Base-by-base conservation (phyloP, 1,140 invertebrate species). In the Halictus rubicundus region DNA sequence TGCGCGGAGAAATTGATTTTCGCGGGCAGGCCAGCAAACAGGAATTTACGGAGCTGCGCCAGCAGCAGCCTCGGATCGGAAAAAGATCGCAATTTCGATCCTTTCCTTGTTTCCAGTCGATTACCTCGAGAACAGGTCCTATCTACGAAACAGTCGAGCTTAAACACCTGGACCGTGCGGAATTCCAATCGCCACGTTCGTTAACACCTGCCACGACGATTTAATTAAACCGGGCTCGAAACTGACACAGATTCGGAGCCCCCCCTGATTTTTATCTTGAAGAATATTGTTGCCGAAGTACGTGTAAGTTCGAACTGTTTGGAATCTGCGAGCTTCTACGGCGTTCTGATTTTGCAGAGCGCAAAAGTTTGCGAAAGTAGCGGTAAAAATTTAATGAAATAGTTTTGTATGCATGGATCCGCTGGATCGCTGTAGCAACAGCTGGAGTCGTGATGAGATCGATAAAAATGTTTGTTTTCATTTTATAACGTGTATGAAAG, bases 1-100 rank as follows among this genome's bases (percentile, higher is more conserved):
- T 25, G 59, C 16, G 61, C 39, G 21, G 9, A 37, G 39, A 73
- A 64, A 73, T 73, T 73, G 71, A 73, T 73, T 73, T 73, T 37
- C 27, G 27, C 42, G 46, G 6, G 7, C 9, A 21, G 32, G 32
- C 14, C 16, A n/a, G 21, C 21, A 8, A 63, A 27, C 42, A 46
- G 59, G 39, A 65, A 73, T 73, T 73, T 46, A 32, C 39, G n/a
- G 21, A 46, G 21, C 39, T 61, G 4, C 21, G 5, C 16, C 8
- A 42, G 10, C 39, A 42, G 23, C 4, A 19, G 61, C 16, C 5
- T 39, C 32, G 61, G 3, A 32, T 32, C 8, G 42, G 70, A 73
- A 37, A 73, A 74, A 74, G 61, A 42, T 39, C 16, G 72, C 72
- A 52, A 74, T 74, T 64, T 64, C 60, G 59, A 65, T 27, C 9